Percentiles rank a stretch among this genome's conserved stretches.
Evolutionary conservation across 2,113 vertebrate genomes (phyloP).

Genomic region (Mohoua ochrocephala): DNA sequence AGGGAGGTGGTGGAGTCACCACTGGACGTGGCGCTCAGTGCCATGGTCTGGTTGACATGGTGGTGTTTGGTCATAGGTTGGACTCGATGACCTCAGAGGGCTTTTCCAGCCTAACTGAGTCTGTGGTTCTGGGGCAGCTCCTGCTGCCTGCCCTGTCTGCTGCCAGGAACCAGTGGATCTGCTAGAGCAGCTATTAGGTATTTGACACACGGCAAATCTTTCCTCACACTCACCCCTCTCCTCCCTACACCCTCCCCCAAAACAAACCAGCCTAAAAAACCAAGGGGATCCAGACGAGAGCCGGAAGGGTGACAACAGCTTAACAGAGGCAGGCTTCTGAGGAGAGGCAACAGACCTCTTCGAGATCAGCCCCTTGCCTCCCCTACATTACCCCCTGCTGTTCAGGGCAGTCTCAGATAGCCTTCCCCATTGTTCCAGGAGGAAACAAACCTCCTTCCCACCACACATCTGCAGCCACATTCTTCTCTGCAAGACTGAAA

Average conservation of each 20-base stretch:
- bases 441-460: neutral
- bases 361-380: fast-evolving
- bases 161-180: neutral
- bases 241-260: neutral
- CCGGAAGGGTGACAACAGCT: neutral
- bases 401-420: neutral
- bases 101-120: neutral
- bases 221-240: neutral
- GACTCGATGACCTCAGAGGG: neutral
- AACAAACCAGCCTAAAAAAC: neutral
- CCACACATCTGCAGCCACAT: neutral
- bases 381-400: fast-evolving
- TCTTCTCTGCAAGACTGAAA: neutral
- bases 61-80: neutral
- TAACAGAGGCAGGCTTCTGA: neutral
- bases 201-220: neutral
- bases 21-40: neutral
- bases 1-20: neutral
- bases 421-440: neutral
- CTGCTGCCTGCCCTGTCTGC: neutral
- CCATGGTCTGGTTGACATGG: neutral
- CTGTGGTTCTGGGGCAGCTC: neutral
- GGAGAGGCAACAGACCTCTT: neutral
- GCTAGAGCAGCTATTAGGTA: neutral
- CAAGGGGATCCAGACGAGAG: neutral